Percentiles rank a stretch among this genome's conserved stretches.
These are phyloP conservation scores for Drosophila emarginata DNA, from an alignment of 2,888 invertebrate species.

Conservation along the genomic window DNA sequence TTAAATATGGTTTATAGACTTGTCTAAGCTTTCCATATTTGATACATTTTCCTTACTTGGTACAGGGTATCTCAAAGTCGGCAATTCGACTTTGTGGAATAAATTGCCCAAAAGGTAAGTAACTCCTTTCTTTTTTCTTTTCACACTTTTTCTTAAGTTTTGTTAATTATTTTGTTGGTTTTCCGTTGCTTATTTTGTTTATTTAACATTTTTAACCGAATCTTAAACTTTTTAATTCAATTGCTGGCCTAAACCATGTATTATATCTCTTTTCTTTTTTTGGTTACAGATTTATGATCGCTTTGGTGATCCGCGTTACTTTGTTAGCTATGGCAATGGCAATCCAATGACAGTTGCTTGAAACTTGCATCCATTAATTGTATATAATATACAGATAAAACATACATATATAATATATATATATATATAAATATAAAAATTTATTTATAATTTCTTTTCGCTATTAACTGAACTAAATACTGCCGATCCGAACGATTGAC, in stretches of 20 bases:
- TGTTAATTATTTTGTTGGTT: constrained; percentile 11
- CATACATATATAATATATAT: constrained; percentile 25
- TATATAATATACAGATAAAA: constrained; percentile 54
- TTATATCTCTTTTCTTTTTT: constrained; percentile 24
- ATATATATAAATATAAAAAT: constrained; percentile 16
- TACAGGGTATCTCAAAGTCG: not conserved
- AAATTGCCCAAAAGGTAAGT: constrained; percentile 27
- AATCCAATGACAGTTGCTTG: constrained; percentile 81
- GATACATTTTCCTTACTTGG: too few relatives aligned
- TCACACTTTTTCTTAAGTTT: not conserved
- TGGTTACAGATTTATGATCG: constrained; percentile 79
- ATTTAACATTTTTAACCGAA: not conserved
- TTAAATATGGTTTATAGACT: too few relatives aligned
- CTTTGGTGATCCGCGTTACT: constrained; percentile 81
- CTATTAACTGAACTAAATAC: constrained; percentile 12
- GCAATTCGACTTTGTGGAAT: not conserved
- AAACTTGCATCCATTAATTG: constrained; percentile 40
- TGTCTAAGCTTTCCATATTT: too few relatives aligned
- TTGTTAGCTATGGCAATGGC: constrained; percentile 78
- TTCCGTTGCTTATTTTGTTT: constrained; percentile 8
- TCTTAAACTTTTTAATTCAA: not conserved
- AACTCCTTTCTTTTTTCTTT: constrained; percentile 12
- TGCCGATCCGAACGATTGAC: constrained; percentile 17
- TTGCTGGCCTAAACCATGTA: constrained; percentile 31
- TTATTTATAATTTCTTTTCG: constrained; percentile 24